These are phyloP conservation scores for Palythoa caribaeorum DNA, from an alignment of 92 coral and sea anemone genomes.

Conservation along the genomic window DNA sequence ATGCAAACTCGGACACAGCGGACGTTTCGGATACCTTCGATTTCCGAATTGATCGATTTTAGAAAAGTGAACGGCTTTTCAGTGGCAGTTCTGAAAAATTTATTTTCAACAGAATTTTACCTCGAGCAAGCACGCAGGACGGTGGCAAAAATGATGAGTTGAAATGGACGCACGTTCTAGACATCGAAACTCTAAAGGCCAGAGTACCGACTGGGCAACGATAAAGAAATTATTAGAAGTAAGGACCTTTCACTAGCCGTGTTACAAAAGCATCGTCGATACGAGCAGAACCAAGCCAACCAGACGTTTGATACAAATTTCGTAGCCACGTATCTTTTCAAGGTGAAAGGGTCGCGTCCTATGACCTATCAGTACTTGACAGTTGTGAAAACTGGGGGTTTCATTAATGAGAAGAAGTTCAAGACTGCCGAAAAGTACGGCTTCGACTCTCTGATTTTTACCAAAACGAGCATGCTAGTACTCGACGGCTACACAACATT, in stretches of 20 bases:
- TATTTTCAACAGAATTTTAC: conserved; percentile 56
- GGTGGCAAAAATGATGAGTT: conserved; percentile 59
- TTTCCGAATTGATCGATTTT: conserved; percentile 57
- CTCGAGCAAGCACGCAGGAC: conserved; percentile 54
- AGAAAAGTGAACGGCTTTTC: conserved; percentile 54
- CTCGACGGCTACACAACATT: conserved; percentile 50
- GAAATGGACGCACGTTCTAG: conserved; percentile 66
- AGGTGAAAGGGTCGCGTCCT: conserved; percentile 45
- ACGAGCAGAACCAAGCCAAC: conserved; percentile 45
- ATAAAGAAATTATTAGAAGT: conserved; percentile 53
- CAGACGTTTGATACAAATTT: conserved; percentile 55
- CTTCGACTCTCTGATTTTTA: conserved; percentile 51
- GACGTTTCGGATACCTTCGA: conserved; percentile 54
- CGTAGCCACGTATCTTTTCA: conserved; percentile 50
- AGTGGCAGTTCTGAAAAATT: conserved; percentile 15
- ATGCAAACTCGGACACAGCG: no score
- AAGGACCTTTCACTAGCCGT: conserved; percentile 45
- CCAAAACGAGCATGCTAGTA: conserved; percentile 60
- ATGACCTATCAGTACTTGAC: conserved; percentile 48
- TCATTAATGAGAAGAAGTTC: conserved; percentile 37
- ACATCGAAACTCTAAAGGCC: conserved; percentile 60
- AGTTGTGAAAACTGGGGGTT: conserved; percentile 34
- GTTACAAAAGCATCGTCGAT: conserved; percentile 39
- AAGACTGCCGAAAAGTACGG: conserved; percentile 59
- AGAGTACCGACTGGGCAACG: conserved; percentile 70